Evolutionary conservation across 2,113 vertebrate genomes (phyloP).

Genomic region (Nyctereutes procyonoides): DNA sequence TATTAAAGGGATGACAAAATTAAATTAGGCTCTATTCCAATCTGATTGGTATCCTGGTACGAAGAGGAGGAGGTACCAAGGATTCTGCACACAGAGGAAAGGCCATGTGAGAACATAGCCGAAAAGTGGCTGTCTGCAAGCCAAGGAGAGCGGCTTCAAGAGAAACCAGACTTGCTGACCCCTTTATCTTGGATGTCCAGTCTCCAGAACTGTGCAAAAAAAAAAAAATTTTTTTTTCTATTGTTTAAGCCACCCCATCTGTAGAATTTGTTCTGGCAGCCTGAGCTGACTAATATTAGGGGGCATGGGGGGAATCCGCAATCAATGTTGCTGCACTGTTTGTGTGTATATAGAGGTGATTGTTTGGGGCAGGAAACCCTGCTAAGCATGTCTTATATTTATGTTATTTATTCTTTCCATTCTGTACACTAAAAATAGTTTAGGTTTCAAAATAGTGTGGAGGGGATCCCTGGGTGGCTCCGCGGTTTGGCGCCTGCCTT

Average conservation of each 20-base stretch:
- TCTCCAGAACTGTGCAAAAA: neutral
- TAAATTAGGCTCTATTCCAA: no score
- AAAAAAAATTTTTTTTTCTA: no score
- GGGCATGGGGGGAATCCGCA: rapidly evolving
- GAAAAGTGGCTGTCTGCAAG: neutral
- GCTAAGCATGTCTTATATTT: neutral
- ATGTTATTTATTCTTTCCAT: neutral
- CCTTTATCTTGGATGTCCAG: neutral
- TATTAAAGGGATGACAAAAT: neutral
- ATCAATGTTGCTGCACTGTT: neutral
- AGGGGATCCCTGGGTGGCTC: no score
- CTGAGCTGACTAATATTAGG: neutral
- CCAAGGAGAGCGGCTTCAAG: neutral
- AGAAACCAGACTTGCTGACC: neutral
- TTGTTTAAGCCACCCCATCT: rapidly evolving
- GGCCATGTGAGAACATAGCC: neutral
- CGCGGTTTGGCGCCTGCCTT: no score
- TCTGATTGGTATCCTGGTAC: no score
- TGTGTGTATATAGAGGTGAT: neutral
- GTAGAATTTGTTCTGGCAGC: neutral
- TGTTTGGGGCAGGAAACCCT: neutral
- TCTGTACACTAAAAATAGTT: neutral
- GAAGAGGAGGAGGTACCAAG: neutral
- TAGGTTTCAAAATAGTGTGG: neutral
- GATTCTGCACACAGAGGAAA: neutral